A percentile compares a stretch with the other conserved stretches of the same genome.
phyloP scores from a whole-genome alignment of 2,888 invertebrate genomes.

The Synanthedon tipuliformis region DNA sequence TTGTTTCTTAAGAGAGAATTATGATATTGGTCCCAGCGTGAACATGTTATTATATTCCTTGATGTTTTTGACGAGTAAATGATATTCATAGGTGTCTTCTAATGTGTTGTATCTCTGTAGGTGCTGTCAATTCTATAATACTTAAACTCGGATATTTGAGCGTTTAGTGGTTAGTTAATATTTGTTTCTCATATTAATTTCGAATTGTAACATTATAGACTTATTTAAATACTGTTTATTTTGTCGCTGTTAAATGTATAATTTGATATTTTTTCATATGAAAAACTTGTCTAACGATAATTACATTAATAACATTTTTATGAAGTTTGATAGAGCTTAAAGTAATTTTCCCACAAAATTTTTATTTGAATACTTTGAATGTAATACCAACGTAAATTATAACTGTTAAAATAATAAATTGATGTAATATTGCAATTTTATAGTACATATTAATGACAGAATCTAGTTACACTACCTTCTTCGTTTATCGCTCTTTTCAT shows the following conservation, averaged over 20 bases:
- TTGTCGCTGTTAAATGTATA: slow-evolving; percentile 27
- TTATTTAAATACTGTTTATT: slow-evolving; percentile 40
- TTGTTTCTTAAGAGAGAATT: background rate
- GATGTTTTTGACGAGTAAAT: slow-evolving; percentile 23
- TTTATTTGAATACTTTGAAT: no score
- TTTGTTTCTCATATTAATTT: slow-evolving; percentile 35
- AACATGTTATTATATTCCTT: background rate
- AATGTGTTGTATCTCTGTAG: slow-evolving; percentile 46
- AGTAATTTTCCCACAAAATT: slow-evolving; percentile 33
- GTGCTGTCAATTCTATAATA: slow-evolving; percentile 31
- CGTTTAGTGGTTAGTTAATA: slow-evolving; percentile 19
- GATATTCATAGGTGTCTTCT: slow-evolving; percentile 34
- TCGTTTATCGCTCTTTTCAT: no score
- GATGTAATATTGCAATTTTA: no score
- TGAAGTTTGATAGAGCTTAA: background rate
- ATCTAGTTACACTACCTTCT: no score
- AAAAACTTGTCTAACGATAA: no score
- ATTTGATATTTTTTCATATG: no score
- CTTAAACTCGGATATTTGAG: slow-evolving; percentile 15
- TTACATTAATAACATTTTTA: background rate
- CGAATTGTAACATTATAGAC: slow-evolving; percentile 26
- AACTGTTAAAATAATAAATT: slow-evolving; percentile 3
- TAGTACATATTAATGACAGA: no score
- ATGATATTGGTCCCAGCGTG: slow-evolving; percentile 7
- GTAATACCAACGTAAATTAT: slow-evolving; percentile 7